Percentiles rank a stretch among this genome's conserved stretches.
Evolutionary conservation across 2,797 vertebrate genomes (phyloP).

Genomic region (Amphiprion clarkii): DNA sequence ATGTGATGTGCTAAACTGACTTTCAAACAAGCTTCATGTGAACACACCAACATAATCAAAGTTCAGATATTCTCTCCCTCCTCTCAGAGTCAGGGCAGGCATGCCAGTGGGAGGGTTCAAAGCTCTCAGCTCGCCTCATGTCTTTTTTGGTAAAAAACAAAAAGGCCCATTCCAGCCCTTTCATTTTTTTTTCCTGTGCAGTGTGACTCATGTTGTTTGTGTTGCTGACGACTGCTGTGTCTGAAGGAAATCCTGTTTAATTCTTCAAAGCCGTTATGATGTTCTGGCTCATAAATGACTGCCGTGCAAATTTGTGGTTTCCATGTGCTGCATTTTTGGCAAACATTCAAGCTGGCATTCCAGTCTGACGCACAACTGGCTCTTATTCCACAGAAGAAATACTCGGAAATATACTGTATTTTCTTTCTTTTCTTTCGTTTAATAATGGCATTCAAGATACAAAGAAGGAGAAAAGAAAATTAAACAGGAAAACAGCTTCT

Average conservation of each 20-base stretch:
- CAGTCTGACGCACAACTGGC: slow-evolving; percentile 15
- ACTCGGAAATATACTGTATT: background rate
- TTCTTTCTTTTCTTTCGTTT: background rate
- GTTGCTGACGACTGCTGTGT: slow-evolving; percentile 30
- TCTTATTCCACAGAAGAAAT: background rate
- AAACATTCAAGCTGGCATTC: slow-evolving; percentile 37
- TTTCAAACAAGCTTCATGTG: background rate
- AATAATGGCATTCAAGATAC: background rate
- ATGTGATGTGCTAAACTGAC: background rate
- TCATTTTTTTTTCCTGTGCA: slow-evolving; percentile 8
- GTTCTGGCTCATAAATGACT: slow-evolving; percentile 20
- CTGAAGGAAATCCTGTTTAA: slow-evolving; percentile 67
- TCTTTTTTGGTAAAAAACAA: slow-evolving; percentile 63
- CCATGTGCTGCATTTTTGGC: slow-evolving; percentile 51
- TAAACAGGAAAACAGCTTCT: background rate
- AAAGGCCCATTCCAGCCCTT: slow-evolving; percentile 30
- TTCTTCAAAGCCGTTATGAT: slow-evolving; percentile 42
- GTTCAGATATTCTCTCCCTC: too few species aligned
- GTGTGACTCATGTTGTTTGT: slow-evolving; percentile 55
- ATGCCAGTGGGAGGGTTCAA: slow-evolving; percentile 48
- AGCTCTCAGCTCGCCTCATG: slow-evolving; percentile 26
- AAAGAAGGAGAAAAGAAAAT: background rate
- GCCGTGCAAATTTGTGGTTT: slow-evolving; percentile 48
- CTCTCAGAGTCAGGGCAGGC: slow-evolving; percentile 22
- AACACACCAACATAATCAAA: background rate